Evolutionary conservation across 1,140 invertebrate genomes (phyloP).

Genomic region (Zophobas morio): DNA sequence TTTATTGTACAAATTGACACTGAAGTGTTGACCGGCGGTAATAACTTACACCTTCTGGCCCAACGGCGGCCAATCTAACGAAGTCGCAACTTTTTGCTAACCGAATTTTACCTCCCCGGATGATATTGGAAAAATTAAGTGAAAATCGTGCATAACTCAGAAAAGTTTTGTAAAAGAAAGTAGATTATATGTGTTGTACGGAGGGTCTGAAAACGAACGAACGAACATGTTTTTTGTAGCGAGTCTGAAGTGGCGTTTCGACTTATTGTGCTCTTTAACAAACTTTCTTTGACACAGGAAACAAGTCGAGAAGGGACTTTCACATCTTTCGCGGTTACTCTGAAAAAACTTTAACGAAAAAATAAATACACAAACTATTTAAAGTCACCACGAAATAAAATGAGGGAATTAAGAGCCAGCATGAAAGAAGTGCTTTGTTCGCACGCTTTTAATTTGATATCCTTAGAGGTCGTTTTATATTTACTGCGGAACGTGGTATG

Average conservation of each 20-base stretch:
- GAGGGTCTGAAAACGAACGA: slow-evolving; percentile 37
- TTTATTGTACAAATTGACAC: slow-evolving; percentile 48
- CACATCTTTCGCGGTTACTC: slow-evolving; percentile 25
- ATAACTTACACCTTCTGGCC: slow-evolving; percentile 15
- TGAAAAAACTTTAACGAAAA: slow-evolving; percentile 37
- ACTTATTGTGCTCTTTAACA: slow-evolving; percentile 51
- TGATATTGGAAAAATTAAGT: slow-evolving; percentile 20
- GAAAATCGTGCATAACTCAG: slow-evolving; percentile 20
- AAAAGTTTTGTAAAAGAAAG: slow-evolving; percentile 25
- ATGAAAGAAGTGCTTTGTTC: too few relatives aligned
- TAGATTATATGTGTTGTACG: slow-evolving; percentile 29
- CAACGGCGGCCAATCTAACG: not conserved
- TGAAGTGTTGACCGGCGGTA: slow-evolving; percentile 4
- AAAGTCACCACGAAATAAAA: slow-evolving; percentile 28
- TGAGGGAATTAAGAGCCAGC: too few relatives aligned
- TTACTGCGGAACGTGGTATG: too few relatives aligned
- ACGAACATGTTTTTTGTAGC: slow-evolving; percentile 45
- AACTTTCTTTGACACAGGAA: slow-evolving; percentile 45
- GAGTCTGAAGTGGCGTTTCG: slow-evolving; percentile 42
- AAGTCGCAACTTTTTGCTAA: slow-evolving; percentile 1
- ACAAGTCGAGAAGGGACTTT: slow-evolving; percentile 38
- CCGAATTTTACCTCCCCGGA: not conserved
- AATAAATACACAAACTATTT: slow-evolving; percentile 31
- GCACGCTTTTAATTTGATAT: too few relatives aligned
- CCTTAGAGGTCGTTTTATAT: too few relatives aligned